phyloP scores from a whole-genome alignment of 1,140 invertebrate genomes.

The Sitobion miscanthi region DNA sequence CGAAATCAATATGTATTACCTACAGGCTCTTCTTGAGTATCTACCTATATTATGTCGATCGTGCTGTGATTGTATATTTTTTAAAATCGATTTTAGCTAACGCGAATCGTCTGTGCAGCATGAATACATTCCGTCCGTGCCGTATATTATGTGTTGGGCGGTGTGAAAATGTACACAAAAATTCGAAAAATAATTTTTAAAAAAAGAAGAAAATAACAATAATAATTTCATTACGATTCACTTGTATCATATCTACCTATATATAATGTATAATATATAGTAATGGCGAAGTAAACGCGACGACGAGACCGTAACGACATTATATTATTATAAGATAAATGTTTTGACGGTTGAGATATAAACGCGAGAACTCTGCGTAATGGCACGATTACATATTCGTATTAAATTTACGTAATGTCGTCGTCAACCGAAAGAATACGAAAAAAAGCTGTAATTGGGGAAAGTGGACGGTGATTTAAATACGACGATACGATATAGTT shows the following conservation, averaged over 20 bases:
- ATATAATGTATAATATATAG: background rate
- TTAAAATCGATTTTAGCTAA: background rate
- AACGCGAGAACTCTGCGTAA: background rate
- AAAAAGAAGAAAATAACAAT: background rate
- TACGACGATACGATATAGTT: background rate
- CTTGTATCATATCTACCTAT: no score
- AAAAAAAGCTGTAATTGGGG: background rate
- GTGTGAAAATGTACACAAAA: no score
- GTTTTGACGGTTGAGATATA: background rate
- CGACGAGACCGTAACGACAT: background rate
- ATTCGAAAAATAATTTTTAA: no score
- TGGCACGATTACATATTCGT: background rate
- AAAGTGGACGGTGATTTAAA: constrained; percentile 1
- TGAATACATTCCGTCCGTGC: no score
- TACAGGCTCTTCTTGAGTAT: no score
- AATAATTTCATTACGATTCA: background rate
- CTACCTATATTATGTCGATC: no score
- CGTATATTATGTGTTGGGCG: no score
- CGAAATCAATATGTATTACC: background rate
- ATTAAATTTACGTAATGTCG: background rate
- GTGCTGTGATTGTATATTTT: no score
- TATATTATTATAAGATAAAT: background rate
- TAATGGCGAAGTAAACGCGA: background rate
- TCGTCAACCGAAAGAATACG: background rate
- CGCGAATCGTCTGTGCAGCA: no score